Conservation (phyloP, 2,797 vertebrate genomes). For the Tiaroga cobitis region DNA sequence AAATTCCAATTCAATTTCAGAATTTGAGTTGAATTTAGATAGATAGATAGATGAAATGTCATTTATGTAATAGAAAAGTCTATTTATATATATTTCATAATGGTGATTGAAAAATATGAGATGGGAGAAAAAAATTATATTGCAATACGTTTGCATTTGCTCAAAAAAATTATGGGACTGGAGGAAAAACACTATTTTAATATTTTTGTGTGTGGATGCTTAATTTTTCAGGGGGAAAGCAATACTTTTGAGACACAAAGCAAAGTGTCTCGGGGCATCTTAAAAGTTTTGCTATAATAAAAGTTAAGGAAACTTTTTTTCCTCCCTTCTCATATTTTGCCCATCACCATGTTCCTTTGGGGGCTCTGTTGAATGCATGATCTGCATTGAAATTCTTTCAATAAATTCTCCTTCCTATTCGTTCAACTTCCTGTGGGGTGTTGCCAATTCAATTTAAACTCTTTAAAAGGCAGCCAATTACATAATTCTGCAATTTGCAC, state of each 20-base stretch:
- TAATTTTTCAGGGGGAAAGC: neutral
- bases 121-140: neutral
- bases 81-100: neutral
- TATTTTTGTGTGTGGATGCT: neutral
- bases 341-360: neutral
- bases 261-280: neutral
- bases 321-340: neutral
- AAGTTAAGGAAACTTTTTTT: neutral
- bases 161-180: neutral
- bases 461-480: neutral
- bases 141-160: neutral
- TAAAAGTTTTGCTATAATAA: neutral
- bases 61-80: too few species aligned
- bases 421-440: neutral
- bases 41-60: neutral
- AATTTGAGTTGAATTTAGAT: conserved; percentile 4
- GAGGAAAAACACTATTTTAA: neutral
- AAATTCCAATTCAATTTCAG: neutral
- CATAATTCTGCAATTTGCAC: neutral
- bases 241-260: neutral
- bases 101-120: neutral
- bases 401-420: neutral
- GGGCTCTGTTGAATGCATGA: neutral
- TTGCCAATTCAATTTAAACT: neutral
- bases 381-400: conserved; percentile 10